phyloP scores from a whole-genome alignment of 2,888 invertebrate genomes.

The Drosophila affinis region DNA sequence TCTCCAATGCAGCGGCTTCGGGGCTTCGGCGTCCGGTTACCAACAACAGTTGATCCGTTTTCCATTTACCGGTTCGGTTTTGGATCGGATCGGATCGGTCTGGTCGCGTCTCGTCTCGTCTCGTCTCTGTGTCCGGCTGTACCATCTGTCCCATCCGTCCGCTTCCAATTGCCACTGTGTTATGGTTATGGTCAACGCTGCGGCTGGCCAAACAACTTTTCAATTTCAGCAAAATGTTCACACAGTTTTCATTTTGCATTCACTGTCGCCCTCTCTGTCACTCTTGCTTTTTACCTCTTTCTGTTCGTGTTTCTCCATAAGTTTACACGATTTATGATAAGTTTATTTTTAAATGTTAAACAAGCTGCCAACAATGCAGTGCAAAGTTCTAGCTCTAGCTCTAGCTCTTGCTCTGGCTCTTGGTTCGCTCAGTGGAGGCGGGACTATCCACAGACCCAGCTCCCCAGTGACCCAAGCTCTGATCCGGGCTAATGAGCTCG shows the following conservation, averaged over 20 bases:
- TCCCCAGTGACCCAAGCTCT: constrained; percentile 5
- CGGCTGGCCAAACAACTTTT: constrained; percentile 75
- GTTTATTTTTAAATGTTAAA: constrained; percentile 60
- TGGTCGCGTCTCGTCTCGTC: constrained; percentile 49
- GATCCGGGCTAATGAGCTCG: constrained; percentile 53
- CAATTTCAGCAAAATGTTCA: constrained; percentile 68
- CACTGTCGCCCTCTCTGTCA: constrained; percentile 13
- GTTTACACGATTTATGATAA: constrained; percentile 62
- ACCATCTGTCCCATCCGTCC: constrained; percentile 9
- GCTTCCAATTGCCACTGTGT: constrained; percentile 70
- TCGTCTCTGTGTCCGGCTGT: constrained; percentile 35
- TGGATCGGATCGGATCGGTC: constrained; percentile 39
- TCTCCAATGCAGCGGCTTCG: neutral
- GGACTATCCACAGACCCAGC: constrained; percentile 23
- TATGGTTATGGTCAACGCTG: constrained; percentile 70
- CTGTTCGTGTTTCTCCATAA: constrained; percentile 24
- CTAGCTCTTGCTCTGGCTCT: neutral
- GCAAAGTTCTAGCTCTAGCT: constrained; percentile 36
- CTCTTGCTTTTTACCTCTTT: constrained; percentile 2
- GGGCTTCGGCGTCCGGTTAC: constrained; percentile 66
- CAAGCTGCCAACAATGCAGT: constrained; percentile 52
- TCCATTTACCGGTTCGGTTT: constrained; percentile 41
- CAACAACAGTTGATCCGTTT: constrained; percentile 56
- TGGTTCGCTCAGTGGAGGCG: constrained; percentile 36
- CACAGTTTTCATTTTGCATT: constrained; percentile 65